Percentiles rank a stretch among this genome's conserved stretches.
These are phyloP conservation scores for Aurelia sp. DNA, from an alignment of 30 jellyfish, hydroid and myxozoan genomes.

Conservation along the genomic window DNA sequence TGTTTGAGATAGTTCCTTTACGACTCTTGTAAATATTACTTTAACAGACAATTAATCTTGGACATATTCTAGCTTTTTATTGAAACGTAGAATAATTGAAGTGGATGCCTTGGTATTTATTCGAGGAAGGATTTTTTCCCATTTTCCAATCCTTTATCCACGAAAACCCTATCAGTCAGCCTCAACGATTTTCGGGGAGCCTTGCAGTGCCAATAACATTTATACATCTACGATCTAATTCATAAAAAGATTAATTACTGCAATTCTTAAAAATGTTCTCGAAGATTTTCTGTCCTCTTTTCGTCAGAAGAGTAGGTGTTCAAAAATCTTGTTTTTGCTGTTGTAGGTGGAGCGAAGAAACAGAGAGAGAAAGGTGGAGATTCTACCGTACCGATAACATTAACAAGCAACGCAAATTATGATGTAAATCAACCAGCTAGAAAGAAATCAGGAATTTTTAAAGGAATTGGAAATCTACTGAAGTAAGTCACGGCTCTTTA, in stretches of 20 bases:
- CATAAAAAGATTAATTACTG: too few species aligned
- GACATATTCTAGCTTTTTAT: too few species aligned
- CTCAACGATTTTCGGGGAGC: too few species aligned
- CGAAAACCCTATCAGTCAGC: background rate
- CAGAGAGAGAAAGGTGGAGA: slow-evolving; percentile 15
- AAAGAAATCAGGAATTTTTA: slow-evolving; percentile 82
- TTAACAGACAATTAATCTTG: too few species aligned
- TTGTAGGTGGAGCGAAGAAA: slow-evolving; percentile 14
- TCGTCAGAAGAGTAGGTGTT: background rate
- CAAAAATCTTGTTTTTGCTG: background rate
- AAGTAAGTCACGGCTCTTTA: background rate
- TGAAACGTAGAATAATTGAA: too few species aligned
- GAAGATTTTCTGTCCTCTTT: too few species aligned
- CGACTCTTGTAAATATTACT: too few species aligned
- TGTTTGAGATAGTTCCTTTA: too few species aligned
- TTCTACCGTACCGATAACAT: slow-evolving; percentile 57
- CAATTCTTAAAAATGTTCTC: background rate
- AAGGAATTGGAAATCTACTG: slow-evolving; percentile 90
- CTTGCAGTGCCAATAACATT: too few species aligned
- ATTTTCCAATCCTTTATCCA: background rate
- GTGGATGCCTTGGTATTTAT: background rate
- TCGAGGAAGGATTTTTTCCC: background rate
- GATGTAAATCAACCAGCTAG: slow-evolving; percentile 56
- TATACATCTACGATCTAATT: too few species aligned
- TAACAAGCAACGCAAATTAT: slow-evolving; percentile 75